These are phyloP conservation scores for Vireo altiloquus DNA, from an alignment of 2,113 vertebrate genomes.

Conservation along the genomic window DNA sequence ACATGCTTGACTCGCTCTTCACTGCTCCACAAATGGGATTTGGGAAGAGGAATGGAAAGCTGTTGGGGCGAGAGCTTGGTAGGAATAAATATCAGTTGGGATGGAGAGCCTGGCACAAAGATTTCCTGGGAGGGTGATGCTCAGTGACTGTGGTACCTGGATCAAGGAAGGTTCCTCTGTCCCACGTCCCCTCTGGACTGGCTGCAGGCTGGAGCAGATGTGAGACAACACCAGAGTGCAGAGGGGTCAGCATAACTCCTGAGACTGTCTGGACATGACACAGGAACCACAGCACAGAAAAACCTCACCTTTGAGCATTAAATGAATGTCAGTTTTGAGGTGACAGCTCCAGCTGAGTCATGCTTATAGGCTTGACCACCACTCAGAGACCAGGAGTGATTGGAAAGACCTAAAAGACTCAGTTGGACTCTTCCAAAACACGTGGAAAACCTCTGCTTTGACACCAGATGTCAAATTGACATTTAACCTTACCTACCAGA, in stretches of 20 bases:
- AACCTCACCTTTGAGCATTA: background rate
- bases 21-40: background rate
- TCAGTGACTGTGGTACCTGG: background rate
- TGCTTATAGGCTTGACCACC: background rate
- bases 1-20: rapidly evolving
- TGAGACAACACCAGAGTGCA: background rate
- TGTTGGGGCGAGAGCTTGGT: background rate
- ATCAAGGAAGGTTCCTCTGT: background rate
- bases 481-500: background rate
- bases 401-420: background rate
- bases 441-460: background rate
- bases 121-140: background rate
- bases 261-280: background rate
- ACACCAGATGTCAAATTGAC: background rate
- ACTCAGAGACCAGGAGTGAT: background rate
- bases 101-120: background rate
- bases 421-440: background rate
- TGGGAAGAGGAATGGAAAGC: background rate
- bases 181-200: background rate
- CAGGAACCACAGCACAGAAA: background rate
- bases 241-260: background rate
- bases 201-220: background rate
- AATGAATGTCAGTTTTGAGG: background rate
- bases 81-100: background rate
- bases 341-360: background rate